These are phyloP conservation scores for Parnassius glacialis DNA, from an alignment of 2,888 invertebrate species.

Conservation along the genomic window DNA sequence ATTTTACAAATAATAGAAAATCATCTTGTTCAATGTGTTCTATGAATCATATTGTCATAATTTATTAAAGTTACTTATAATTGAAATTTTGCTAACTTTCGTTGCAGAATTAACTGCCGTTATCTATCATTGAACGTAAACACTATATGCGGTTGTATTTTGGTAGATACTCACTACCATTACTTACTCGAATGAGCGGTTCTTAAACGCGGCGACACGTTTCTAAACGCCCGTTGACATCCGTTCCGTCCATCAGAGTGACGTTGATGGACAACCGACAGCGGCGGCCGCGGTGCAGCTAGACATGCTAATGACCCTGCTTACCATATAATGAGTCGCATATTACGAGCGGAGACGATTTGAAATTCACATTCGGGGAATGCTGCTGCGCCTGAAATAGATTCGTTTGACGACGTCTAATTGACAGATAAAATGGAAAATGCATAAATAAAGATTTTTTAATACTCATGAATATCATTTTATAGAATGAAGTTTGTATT, in stretches of 20 bases:
- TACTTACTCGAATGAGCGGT: background rate
- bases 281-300: slow-evolving; percentile 48
- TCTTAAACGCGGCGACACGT: slow-evolving; percentile 14
- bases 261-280: slow-evolving; percentile 72
- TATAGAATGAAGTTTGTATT: no score
- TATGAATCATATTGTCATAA: no score
- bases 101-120: no score
- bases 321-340: slow-evolving; percentile 75
- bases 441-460: background rate
- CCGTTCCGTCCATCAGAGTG: slow-evolving; percentile 46
- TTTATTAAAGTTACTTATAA: no score
- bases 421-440: slow-evolving; percentile 17
- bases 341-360: slow-evolving; percentile 48
- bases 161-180: no score
- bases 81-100: no score
- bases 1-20: no score
- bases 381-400: slow-evolving; percentile 42
- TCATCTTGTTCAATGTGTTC: no score
- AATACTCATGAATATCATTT: background rate
- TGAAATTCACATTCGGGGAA: slow-evolving; percentile 46
- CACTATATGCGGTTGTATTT: no score
- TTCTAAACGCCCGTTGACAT: slow-evolving; percentile 30
- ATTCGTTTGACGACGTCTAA: slow-evolving; percentile 35
- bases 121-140: no score
- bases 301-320: slow-evolving; percentile 75